phyloP scores from a whole-genome alignment of 2,797 vertebrate species.

The Micropoecilia bifurca region DNA sequence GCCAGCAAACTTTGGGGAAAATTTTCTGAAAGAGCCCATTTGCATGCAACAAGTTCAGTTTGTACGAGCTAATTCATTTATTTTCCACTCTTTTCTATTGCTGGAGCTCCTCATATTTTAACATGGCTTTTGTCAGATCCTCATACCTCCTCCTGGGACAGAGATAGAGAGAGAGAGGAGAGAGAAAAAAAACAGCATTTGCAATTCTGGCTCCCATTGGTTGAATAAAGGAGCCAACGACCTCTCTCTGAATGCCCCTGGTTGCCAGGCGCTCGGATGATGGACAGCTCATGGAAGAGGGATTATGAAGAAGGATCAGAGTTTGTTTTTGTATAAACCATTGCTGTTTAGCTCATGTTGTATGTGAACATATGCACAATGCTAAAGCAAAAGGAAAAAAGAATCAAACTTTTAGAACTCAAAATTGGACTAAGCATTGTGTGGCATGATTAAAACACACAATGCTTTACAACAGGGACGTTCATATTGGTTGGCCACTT shows the following conservation, averaged over 20 bases:
- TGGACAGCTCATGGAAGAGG: conserved; percentile 55
- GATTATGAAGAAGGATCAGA: conserved; percentile 67
- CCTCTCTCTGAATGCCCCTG: conserved; percentile 31
- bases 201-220: conserved; percentile 52
- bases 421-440: neutral
- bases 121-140: neutral
- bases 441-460: neutral
- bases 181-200: conserved; percentile 35
- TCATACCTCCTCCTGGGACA: conserved; percentile 27
- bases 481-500: neutral
- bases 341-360: conserved; percentile 9
- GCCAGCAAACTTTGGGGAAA: neutral
- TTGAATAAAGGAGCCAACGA: conserved; percentile 37
- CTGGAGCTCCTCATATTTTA: conserved; percentile 13
- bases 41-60: conserved; percentile 7
- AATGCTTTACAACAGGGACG: neutral
- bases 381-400: neutral
- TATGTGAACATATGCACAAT: neutral
- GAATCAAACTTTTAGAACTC: neutral
- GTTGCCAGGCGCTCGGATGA: conserved; percentile 64
- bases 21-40: neutral
- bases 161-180: neutral
- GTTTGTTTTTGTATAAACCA: conserved; percentile 66
- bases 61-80: neutral
- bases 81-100: conserved; percentile 1